Evolutionary conservation across 2,888 invertebrate species (phyloP).

Genomic region (Sussaba pulchella): DNA sequence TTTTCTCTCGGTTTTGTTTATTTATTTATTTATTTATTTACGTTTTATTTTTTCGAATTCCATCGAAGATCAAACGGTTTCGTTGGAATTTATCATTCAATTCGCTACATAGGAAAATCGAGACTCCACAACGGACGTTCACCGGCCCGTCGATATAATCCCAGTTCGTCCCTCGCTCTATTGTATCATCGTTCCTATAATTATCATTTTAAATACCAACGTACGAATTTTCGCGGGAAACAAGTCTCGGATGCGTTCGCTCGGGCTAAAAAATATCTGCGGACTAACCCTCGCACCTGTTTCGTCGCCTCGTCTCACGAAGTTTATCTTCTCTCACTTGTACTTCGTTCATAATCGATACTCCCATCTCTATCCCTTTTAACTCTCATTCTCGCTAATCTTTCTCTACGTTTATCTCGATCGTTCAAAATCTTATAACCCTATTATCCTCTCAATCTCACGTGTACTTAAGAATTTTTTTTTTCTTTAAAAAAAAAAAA

Average conservation of each 20-base stretch:
- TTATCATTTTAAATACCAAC: constrained; percentile 52
- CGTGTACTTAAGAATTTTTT: background rate
- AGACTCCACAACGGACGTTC: constrained; percentile 14
- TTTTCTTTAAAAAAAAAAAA: constrained; percentile 4
- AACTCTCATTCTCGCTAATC: constrained; percentile 6
- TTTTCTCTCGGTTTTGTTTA: too few relatives aligned
- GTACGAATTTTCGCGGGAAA: constrained; percentile 59
- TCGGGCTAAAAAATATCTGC: constrained; percentile 68
- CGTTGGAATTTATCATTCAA: constrained; percentile 38
- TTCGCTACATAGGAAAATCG: constrained; percentile 65
- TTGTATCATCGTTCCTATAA: constrained; percentile 41
- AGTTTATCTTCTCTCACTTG: constrained; percentile 28
- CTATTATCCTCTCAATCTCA: constrained; percentile 18
- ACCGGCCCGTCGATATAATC: background rate
- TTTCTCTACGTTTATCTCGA: background rate
- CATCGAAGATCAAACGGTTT: constrained; percentile 50
- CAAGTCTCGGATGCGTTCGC: constrained; percentile 66
- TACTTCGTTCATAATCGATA: constrained; percentile 32
- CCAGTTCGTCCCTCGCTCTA: background rate
- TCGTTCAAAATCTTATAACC: background rate
- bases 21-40: too few relatives aligned
- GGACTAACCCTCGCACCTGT: constrained; percentile 65
- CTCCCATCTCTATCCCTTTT: constrained; percentile 1
- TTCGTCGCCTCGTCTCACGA: constrained; percentile 47
- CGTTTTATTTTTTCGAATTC: constrained; percentile 2